phyloP scores from a whole-genome alignment of 2,113 vertebrate genomes.

The Mustela lutreola region DNA sequence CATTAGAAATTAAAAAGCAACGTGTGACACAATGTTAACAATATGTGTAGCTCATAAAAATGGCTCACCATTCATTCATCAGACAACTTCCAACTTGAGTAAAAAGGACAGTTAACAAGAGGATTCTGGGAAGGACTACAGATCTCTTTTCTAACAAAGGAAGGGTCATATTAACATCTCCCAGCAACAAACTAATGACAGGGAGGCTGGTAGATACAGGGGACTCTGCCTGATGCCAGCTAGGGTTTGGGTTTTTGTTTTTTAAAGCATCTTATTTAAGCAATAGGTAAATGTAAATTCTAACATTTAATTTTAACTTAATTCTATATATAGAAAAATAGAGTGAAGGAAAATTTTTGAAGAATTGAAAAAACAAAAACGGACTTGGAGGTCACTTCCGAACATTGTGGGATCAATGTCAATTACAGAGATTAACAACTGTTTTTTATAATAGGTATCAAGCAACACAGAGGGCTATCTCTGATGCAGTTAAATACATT shows the following conservation, averaged over 20 bases:
- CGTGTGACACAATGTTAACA: conserved; percentile 64
- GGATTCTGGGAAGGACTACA: conserved; percentile 71
- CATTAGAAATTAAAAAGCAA: conserved; percentile 78
- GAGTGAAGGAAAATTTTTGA: conserved; percentile 35
- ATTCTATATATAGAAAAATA: background rate
- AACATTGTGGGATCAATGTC: conserved; percentile 46
- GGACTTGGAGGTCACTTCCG: conserved; percentile 58
- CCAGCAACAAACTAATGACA: conserved; percentile 63
- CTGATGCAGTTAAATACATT: conserved; percentile 3
- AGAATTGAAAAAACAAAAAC: conserved; percentile 63
- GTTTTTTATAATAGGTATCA: conserved; percentile 30
- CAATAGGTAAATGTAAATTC: conserved; percentile 36
- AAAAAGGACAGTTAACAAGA: conserved; percentile 72
- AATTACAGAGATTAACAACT: conserved; percentile 66
- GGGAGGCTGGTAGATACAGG: background rate
- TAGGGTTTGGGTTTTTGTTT: background rate
- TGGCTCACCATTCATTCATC: conserved; percentile 65
- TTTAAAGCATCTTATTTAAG: conserved; percentile 55
- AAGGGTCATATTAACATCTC: conserved; percentile 77
- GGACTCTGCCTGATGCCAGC: conserved; percentile 26
- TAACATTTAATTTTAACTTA: conserved; percentile 6
- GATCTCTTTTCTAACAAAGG: conserved; percentile 80
- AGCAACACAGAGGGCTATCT: conserved; percentile 44
- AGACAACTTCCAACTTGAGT: background rate
- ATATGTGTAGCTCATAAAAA: conserved; percentile 69